A percentile compares a stretch with the other conserved stretches of the same genome.
Evolutionary conservation across 2,797 vertebrate species (phyloP).

Genomic region (Acipenser oxyrinchus): DNA sequence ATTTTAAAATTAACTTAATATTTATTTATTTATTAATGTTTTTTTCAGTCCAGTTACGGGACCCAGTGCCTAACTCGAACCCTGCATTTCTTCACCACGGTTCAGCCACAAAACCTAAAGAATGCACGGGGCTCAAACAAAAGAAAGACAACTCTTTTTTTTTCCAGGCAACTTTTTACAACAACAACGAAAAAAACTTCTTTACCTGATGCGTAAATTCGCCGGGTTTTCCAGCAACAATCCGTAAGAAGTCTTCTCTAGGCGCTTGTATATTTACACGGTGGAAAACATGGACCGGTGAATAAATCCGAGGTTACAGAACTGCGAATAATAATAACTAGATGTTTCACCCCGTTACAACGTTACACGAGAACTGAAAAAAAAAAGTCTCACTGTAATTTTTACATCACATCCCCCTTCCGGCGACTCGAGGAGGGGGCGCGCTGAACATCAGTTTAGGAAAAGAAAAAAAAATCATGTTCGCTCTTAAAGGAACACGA

Average conservation of each 20-base stretch:
- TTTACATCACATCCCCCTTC: conserved; percentile 49
- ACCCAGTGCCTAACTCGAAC: too few relatives aligned
- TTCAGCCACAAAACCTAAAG: conserved; percentile 9
- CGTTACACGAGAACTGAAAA: conserved; percentile 26
- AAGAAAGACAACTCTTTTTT: conserved; percentile 19
- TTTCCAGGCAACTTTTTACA: conserved; percentile 19
- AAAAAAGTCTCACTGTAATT: conserved; percentile 29
- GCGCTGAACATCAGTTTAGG: conserved; percentile 14
- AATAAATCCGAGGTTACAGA: background rate
- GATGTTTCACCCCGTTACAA: conserved; percentile 27
- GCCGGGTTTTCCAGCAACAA: conserved; percentile 16
- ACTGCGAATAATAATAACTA: conserved; percentile 21
- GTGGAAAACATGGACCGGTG: background rate
- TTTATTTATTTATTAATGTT: too few relatives aligned
- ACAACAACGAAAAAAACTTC: conserved; percentile 6
- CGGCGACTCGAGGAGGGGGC: conserved; percentile 32
- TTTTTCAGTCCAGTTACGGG: too few relatives aligned
- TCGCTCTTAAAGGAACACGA: too few relatives aligned
- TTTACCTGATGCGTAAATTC: conserved; percentile 29
- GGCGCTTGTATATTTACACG: background rate
- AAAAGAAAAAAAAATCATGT: background rate
- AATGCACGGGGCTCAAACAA: background rate
- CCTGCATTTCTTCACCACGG: background rate
- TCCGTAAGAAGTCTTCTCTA: conserved; percentile 4
- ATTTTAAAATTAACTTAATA: background rate